A percentile compares a stretch with the other conserved stretches of the same genome.
Evolutionary conservation across 2,113 vertebrate species (phyloP).

Genomic region (Hemiscyllium ocellatum): DNA sequence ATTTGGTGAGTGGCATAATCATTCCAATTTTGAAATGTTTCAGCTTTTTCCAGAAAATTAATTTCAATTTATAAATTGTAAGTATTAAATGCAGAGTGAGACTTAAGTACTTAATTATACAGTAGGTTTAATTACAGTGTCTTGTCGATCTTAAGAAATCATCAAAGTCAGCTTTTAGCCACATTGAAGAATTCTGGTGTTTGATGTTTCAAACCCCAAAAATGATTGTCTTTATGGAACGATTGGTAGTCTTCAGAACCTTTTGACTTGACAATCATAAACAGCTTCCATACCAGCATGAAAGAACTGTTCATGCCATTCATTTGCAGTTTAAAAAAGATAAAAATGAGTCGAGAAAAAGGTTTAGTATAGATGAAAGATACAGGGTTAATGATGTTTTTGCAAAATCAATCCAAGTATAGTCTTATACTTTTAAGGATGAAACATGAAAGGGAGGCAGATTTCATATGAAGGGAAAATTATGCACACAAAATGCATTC

Average conservation of each 20-base stretch:
- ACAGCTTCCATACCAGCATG: background rate
- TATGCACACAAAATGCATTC: background rate
- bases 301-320: background rate
- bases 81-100: background rate
- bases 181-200: background rate
- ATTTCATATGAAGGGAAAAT: background rate
- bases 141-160: background rate
- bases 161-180: slow-evolving; percentile 13
- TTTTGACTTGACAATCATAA: slow-evolving; percentile 13
- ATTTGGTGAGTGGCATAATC: background rate
- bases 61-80: background rate
- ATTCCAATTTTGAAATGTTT: slow-evolving; percentile 6
- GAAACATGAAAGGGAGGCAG: background rate
- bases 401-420: background rate
- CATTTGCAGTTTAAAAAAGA: background rate
- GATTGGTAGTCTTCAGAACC: background rate
- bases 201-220: slow-evolving; percentile 8
- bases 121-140: background rate
- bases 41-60: background rate
- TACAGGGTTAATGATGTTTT: background rate
- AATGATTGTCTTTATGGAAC: background rate
- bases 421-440: background rate
- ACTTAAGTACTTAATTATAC: background rate
- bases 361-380: background rate
- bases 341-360: background rate